These are phyloP conservation scores for Chirona hameri DNA, from an alignment of 2,888 invertebrate genomes.

Conservation along the genomic window DNA sequence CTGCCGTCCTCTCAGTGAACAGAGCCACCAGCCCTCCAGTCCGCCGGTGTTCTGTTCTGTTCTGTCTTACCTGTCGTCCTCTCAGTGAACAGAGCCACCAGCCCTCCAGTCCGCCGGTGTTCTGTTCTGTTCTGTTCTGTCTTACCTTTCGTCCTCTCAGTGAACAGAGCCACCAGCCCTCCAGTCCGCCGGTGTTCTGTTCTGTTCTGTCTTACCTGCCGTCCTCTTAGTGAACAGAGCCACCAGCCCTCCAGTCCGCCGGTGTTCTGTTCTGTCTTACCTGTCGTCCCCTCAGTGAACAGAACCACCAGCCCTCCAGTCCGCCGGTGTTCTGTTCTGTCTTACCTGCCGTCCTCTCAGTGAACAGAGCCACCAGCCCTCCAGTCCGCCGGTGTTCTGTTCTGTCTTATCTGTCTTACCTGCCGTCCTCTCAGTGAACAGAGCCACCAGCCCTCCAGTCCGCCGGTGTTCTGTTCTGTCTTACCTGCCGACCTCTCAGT, in stretches of 20 bases:
- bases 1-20: conserved; percentile 84
- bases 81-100: conserved; percentile 95
- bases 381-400: conserved; percentile 75
- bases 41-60: conserved; percentile 87
- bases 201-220: too few species aligned
- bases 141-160: conserved; percentile 82
- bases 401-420: conserved; percentile 65
- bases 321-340: conserved; percentile 90
- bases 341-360: conserved; percentile 82
- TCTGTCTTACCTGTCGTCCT: conserved; percentile 85
- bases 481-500: conserved; percentile 81
- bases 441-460: conserved; percentile 94
- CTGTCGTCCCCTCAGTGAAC: conserved; percentile 84
- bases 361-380: conserved; percentile 95
- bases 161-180: conserved; percentile 97
- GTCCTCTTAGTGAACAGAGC: conserved; percentile 84
- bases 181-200: conserved; percentile 83
- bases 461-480: conserved; percentile 78
- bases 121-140: too few species aligned
- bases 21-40: conserved; percentile 95
- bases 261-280: conserved; percentile 88
- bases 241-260: conserved; percentile 94
- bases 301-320: conserved; percentile 95
- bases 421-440: conserved; percentile 83
- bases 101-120: conserved; percentile 84